phyloP scores from a whole-genome alignment of 1,140 invertebrate species.

The Campodea augens region DNA sequence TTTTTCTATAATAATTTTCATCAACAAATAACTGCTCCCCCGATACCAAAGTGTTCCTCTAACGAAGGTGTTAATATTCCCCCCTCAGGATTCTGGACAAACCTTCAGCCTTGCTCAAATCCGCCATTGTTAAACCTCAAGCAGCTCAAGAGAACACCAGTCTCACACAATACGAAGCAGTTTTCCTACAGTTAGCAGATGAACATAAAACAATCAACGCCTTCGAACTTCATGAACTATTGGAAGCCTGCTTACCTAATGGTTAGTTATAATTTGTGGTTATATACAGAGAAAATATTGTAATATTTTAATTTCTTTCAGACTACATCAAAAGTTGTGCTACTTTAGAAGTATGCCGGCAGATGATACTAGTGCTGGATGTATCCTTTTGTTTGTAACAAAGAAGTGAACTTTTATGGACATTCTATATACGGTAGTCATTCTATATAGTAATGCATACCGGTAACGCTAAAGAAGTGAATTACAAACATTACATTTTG shows the following conservation, averaged over 20 bases:
- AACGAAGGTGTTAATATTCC: no score
- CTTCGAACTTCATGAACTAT: slow-evolving; percentile 75
- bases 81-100: slow-evolving; percentile 47
- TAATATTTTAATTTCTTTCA: slow-evolving; percentile 21
- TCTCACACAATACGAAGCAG: slow-evolving; percentile 69
- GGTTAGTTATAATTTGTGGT: slow-evolving; percentile 27
- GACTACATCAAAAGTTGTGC: slow-evolving; percentile 89
- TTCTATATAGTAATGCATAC: not conserved
- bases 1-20: no score
- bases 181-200: slow-evolving; percentile 75
- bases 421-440: not conserved
- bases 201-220: slow-evolving; percentile 70
- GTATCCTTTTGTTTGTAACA: slow-evolving; percentile 39
- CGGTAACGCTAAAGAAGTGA: not conserved
- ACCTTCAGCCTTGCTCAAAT: slow-evolving; percentile 45
- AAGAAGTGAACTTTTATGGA: no score
- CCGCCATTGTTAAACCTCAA: slow-evolving; percentile 45
- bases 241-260: slow-evolving; percentile 81
- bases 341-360: slow-evolving; percentile 73
- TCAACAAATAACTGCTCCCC: no score
- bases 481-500: slow-evolving; percentile 10
- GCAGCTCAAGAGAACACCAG: slow-evolving; percentile 48
- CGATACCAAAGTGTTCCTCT: no score
- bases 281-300: slow-evolving; percentile 3
- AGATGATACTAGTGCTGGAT: slow-evolving; percentile 72